Evolutionary conservation across 2,888 invertebrate species (phyloP), one percentile per base, ranked within the genome.

Genomic region (Beris chalybata): DNA sequence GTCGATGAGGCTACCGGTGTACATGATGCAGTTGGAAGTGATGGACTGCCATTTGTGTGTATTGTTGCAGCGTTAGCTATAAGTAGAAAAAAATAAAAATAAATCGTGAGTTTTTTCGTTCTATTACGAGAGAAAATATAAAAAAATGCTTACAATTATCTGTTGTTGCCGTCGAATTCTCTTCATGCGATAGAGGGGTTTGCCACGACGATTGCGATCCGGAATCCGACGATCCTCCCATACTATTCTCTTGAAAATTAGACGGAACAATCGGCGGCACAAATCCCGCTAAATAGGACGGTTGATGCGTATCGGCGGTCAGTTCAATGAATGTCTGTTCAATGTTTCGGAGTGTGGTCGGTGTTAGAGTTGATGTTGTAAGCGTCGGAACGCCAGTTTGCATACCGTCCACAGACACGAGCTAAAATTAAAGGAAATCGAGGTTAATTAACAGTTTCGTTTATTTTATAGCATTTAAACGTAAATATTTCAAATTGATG

Each of bases 341-440:
- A 82, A 96, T 93, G 83, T 88, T 90, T 76, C 93, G 89, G 78
- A 96, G 83, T 74, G 95, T 95, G 55, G 96, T 96, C 71, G 96
- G 96, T 72, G 97, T 97, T 75, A 97, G 85, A 77, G 94, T 95
- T 72, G 95, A 91, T 77, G 96, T 95, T 71, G 95, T 96, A 80
- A 92, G 87, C 68, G 95, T 95, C 64, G 94, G 94, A 76, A 95
- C 93, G 77, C 93, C 93, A 79, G 91, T 91, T 82, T 91, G 91
- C 80, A 92, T 85, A 76, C 92, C 91, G 84, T 93, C 92, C 81
- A 92, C 84, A 79, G 90, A 87, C 74, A 89, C 89, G 85, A 91
- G 88, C 92, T 93, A 86, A 12, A 86, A 88, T 73, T 71, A 75
- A 73, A 76, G 77, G 74, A 73, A 72, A 69, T 58, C 64, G 30